Conservation (phyloP, 2,797 vertebrate species). For the Halcyon leucocephala region DNA sequence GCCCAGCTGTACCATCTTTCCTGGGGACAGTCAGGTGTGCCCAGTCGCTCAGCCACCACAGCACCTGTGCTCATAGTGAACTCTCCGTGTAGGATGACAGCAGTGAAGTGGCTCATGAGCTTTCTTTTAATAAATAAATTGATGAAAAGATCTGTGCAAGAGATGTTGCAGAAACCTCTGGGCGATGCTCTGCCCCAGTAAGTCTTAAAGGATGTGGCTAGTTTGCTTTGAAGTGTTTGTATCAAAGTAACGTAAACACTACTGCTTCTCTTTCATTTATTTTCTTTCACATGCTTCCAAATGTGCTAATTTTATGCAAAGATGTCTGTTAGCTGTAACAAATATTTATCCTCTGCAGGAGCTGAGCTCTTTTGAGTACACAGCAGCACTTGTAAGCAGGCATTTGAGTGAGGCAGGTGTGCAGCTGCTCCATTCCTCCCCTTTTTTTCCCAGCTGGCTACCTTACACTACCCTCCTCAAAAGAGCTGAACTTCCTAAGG, state of each 20-base stretch:
- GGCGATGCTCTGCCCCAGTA: neutral
- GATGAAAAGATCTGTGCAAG: neutral
- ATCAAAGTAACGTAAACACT: neutral
- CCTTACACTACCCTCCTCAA: neutral
- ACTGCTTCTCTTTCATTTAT: neutral
- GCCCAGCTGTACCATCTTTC: neutral
- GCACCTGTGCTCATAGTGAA: neutral
- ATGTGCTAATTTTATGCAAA: conserved; percentile 35
- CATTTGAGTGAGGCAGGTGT: neutral
- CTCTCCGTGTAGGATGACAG: neutral
- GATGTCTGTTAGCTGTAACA: conserved; percentile 22
- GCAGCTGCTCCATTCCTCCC: neutral
- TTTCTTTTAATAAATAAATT: neutral
- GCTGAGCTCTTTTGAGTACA: neutral
- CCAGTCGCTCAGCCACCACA: neutral
- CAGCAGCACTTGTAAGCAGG: neutral
- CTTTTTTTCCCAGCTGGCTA: neutral
- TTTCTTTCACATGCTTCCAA: conserved; percentile 45
- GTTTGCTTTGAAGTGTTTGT: conserved; percentile 38
- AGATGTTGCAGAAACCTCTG: neutral
- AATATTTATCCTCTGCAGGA: conserved; percentile 34
- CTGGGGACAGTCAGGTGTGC: neutral
- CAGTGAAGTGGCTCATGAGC: neutral
- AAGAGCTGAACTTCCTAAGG: neutral
- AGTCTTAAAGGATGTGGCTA: neutral